These are phyloP conservation scores for Sebastes iracundus DNA, from an alignment of 2,797 vertebrate genomes.

Conservation along the genomic window DNA sequence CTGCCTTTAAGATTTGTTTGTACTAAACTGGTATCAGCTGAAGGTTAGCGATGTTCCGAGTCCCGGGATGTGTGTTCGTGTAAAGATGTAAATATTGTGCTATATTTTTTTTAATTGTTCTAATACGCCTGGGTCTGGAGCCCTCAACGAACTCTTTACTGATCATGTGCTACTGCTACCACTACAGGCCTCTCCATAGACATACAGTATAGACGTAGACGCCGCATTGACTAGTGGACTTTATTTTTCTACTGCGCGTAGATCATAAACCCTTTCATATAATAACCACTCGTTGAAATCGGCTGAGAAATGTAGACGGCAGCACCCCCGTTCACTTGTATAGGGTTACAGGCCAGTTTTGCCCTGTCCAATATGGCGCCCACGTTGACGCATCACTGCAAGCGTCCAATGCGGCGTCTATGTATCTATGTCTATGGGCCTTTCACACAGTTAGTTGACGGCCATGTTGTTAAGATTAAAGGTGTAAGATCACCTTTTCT, in stretches of 20 bases:
- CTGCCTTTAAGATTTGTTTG: conserved; percentile 1
- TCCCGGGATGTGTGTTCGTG: not conserved
- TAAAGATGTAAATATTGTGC: conserved; percentile 54
- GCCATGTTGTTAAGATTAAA: not conserved
- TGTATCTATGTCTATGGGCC: no score
- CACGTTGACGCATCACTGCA: no score
- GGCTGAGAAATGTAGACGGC: no score
- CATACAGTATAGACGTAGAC: no score
- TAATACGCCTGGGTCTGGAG: not conserved
- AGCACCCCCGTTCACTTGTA: no score
- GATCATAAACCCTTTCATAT: no score
- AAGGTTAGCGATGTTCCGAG: not conserved
- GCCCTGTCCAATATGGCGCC: no score
- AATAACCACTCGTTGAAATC: no score
- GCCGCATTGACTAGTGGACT: no score
- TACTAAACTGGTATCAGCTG: not conserved
- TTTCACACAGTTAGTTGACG: not conserved
- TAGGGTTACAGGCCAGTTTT: no score
- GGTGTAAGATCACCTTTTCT: not conserved
- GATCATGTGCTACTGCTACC: not conserved
- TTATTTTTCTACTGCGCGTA: no score
- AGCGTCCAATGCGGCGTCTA: no score
- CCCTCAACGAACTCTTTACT: not conserved
- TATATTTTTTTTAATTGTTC: not conserved
- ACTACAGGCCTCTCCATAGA: not conserved